Percentiles rank a stretch among this genome's conserved stretches.
These are phyloP conservation scores for Ganaspis sp. DNA, from an alignment of 1,140 invertebrate species.

Conservation along the genomic window DNA sequence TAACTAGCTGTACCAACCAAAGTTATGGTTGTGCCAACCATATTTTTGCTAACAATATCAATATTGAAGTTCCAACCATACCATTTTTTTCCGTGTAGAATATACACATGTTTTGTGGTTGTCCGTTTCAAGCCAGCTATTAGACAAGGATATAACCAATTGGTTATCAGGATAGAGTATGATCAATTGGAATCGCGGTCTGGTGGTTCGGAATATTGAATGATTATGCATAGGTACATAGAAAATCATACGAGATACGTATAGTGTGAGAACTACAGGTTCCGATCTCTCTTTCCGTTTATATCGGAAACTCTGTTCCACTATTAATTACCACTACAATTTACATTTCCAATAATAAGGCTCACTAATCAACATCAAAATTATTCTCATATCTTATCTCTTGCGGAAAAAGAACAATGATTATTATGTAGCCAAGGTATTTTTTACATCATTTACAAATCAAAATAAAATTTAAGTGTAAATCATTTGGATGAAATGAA, in stretches of 20 bases:
- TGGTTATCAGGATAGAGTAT: conserved; percentile 32
- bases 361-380: background rate
- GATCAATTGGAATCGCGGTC: conserved; percentile 29
- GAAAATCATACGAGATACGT: no score
- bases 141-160: conserved; percentile 37
- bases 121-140: background rate
- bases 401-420: no score
- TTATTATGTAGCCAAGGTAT: no score
- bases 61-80: no score
- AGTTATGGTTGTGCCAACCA: no score
- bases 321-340: background rate
- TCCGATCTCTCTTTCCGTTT: conserved; percentile 2
- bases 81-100: no score
- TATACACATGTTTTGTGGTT: conserved; percentile 29
- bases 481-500: no score
- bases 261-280: no score
- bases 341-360: background rate
- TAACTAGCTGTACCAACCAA: background rate
- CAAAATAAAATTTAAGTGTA: no score
- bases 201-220: background rate
- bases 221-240: background rate
- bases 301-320: background rate
- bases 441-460: no score
- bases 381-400: no score
- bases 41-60: no score